These are phyloP conservation scores for Drosophila pectinifera DNA, from an alignment of 1,140 invertebrate species.

Conservation along the genomic window DNA sequence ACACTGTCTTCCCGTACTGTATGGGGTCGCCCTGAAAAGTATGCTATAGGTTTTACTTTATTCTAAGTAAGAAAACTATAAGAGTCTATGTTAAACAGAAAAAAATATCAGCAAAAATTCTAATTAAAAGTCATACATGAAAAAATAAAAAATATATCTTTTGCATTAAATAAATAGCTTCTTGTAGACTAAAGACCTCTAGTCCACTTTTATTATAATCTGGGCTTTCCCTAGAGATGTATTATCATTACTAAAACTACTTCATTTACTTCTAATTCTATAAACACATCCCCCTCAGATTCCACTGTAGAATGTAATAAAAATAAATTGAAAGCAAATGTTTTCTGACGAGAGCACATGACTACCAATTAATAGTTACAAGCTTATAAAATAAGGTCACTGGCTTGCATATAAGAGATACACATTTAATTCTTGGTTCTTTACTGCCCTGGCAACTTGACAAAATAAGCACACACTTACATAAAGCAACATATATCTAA, in stretches of 20 bases:
- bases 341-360: not conserved
- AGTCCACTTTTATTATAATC: not conserved
- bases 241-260: too few relatives aligned
- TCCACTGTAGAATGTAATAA: not conserved
- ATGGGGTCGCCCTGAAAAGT: conserved; percentile 13
- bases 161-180: too few relatives aligned
- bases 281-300: too few relatives aligned
- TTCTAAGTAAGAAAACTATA: too few relatives aligned
- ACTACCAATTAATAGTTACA: conserved; percentile 10
- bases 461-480: conserved; percentile 25
- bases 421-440: conserved; percentile 5
- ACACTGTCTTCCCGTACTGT: not conserved
- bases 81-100: too few relatives aligned
- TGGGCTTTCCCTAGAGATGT: too few relatives aligned
- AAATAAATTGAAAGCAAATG: not conserved
- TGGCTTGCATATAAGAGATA: not conserved
- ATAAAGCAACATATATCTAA: conserved; percentile 8
- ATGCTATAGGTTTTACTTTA: conserved; percentile 28
- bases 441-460: conserved; percentile 40
- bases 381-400: conserved; percentile 14
- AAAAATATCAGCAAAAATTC: too few relatives aligned
- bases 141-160: too few relatives aligned
- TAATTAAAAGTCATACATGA: too few relatives aligned
- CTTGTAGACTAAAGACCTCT: not conserved
- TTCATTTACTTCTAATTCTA: not conserved